Percentiles rank a stretch among this genome's conserved stretches.
Evolutionary conservation across 2,888 invertebrate genomes (phyloP).

Genomic region (Pristionchus japonicus): DNA sequence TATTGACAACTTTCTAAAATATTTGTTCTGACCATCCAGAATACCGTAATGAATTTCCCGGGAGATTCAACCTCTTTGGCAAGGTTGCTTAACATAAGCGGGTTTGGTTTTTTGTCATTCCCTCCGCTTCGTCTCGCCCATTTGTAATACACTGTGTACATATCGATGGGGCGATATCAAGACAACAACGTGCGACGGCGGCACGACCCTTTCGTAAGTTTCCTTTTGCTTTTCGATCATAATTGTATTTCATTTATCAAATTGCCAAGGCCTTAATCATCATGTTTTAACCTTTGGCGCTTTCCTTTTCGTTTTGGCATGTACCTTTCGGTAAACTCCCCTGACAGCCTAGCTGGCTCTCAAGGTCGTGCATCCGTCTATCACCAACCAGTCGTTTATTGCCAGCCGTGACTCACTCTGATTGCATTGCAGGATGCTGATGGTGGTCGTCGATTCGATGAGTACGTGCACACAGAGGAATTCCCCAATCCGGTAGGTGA

Average conservation of each 20-base stretch:
- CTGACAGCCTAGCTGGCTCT: no score
- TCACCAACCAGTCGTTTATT: not conserved
- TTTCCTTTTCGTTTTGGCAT: no score
- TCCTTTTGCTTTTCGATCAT: not conserved
- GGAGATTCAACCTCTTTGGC: not conserved
- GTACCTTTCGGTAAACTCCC: no score
- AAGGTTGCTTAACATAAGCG: not conserved
- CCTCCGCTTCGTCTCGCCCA: not conserved
- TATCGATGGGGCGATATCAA: not conserved
- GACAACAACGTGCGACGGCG: not conserved
- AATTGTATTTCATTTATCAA: not conserved
- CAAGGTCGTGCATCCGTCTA: not conserved
- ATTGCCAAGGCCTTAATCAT: no score
- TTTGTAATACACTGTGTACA: not conserved
- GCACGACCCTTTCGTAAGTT: not conserved
- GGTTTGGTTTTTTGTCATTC: not conserved
- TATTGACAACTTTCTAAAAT: no score
- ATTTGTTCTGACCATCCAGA: no score
- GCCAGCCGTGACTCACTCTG: not conserved
- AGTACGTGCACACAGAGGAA: not conserved
- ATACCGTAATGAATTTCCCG: no score
- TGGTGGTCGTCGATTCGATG: constrained; percentile 15
- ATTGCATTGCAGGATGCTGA: not conserved
- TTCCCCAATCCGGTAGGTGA: constrained; percentile 12
- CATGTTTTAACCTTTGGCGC: no score